Evolutionary conservation across 2,797 vertebrate species (phyloP), one percentile per base, ranked within the genome.

Genomic region (Carduelis carduelis): DNA sequence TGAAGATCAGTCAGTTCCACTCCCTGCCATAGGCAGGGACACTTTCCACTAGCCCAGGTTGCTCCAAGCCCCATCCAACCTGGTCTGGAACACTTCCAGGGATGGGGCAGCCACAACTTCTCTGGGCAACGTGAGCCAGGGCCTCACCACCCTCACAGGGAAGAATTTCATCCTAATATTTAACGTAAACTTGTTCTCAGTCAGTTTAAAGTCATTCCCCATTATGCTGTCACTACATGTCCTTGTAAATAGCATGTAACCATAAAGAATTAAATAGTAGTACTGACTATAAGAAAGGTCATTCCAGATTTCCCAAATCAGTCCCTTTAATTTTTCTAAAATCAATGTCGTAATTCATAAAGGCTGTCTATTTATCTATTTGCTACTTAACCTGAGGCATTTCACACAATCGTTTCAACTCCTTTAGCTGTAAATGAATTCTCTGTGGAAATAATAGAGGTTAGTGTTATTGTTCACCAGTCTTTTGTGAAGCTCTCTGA

Each of bases 351-450:
- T 53, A 56, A 77, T 90, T 90, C 41, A 43, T 64, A 56, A 93
- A 18, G 17, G 55, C 32, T 87, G 4, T 24, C 18, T 91, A 11
- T 64, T 93, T 93, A 94, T 85, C 44, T 82, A 66, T 94, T 88
- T 97, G 43, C 34, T 55, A 37, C 20, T 37, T 87, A 66, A 94
- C 86, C 89, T 89, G 88, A 91, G 79, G 87, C 90, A 74, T 84
- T 85, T 55, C 24, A 21, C 18, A 14, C 89, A 95, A 94, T 91
- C 70, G 34, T 93, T 97, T 93, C 71, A 94, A 79, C 14, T 92
- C 52, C 77, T 96, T 96, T 88, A 93, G 74, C 37, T 93, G 95
- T 81, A 96, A 94, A 95, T 93, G 16, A 95, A 66, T 91, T 96
- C 20, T 86, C 61, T 95, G 91, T 95, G 90, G 71, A 97, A 97